Conservation (phyloP, 2,888 invertebrate genomes). For the Stenotaenia linearis region DNA sequence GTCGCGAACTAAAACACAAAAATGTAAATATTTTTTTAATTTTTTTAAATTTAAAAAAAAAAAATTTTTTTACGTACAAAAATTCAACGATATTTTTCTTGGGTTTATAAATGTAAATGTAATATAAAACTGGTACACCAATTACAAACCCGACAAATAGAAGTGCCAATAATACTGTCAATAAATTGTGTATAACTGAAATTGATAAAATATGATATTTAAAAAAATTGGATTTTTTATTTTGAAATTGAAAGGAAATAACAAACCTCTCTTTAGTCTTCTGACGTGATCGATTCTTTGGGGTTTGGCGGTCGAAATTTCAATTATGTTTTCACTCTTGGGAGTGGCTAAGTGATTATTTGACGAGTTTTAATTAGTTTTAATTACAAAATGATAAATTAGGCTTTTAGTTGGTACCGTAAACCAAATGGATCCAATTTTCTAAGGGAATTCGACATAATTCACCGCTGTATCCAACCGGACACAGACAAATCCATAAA, state of each 20-base stretch:
- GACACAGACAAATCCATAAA: not conserved
- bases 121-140: not conserved
- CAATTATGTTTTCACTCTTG: no score
- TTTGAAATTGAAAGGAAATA: no score
- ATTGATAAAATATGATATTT: not conserved
- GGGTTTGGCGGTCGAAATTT: not conserved
- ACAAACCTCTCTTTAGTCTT: not conserved
- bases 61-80: not conserved
- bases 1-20: not conserved
- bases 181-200: not conserved
- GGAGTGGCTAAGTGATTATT: no score
- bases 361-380: no score
- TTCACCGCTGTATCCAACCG: not conserved
- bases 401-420: no score
- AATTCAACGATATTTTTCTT: not conserved
- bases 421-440: not conserved
- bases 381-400: no score
- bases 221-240: no score
- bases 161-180: not conserved
- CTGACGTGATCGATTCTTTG: not conserved
- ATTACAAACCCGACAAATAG: not conserved
- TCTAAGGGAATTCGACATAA: not conserved
- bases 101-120: not conserved
- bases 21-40: no score
- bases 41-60: no score